These are phyloP conservation scores for Myodes glareolus DNA, from an alignment of 2,113 vertebrate genomes.

Conservation along the genomic window DNA sequence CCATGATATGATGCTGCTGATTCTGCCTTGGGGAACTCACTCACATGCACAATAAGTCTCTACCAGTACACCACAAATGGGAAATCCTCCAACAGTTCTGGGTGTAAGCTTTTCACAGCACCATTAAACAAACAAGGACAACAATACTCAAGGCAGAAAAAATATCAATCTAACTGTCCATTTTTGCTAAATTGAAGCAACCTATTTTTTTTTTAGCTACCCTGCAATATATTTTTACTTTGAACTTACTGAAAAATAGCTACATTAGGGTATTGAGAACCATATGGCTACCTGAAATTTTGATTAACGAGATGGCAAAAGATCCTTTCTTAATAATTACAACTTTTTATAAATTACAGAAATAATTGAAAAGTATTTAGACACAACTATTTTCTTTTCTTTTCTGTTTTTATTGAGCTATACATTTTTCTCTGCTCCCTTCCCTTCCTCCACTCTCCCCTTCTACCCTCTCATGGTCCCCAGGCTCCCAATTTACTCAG, in stretches of 20 bases:
- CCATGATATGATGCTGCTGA: background rate
- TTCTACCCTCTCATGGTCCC: too few relatives aligned
- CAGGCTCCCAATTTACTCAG: too few relatives aligned
- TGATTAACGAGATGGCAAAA: too few relatives aligned
- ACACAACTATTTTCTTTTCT: background rate
- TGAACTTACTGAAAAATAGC: too few relatives aligned
- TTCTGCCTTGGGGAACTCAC: background rate
- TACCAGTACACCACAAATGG: background rate
- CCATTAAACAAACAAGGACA: background rate
- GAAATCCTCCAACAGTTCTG: background rate
- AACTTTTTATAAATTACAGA: background rate
- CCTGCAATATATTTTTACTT: too few relatives aligned
- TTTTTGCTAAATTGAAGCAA: background rate
- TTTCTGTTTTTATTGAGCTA: too few relatives aligned
- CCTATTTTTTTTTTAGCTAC: too few relatives aligned
- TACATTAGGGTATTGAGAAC: too few relatives aligned
- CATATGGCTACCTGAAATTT: too few relatives aligned
- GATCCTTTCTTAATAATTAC: background rate
- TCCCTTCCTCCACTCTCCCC: too few relatives aligned
- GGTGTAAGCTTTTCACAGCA: background rate
- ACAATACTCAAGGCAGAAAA: background rate
- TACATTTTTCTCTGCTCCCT: too few relatives aligned
- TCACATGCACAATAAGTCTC: background rate
- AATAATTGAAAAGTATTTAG: background rate
- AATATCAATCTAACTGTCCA: background rate